Base-by-base conservation (phyloP, 2,888 invertebrate species). In the Eurytoma californica region DNA sequence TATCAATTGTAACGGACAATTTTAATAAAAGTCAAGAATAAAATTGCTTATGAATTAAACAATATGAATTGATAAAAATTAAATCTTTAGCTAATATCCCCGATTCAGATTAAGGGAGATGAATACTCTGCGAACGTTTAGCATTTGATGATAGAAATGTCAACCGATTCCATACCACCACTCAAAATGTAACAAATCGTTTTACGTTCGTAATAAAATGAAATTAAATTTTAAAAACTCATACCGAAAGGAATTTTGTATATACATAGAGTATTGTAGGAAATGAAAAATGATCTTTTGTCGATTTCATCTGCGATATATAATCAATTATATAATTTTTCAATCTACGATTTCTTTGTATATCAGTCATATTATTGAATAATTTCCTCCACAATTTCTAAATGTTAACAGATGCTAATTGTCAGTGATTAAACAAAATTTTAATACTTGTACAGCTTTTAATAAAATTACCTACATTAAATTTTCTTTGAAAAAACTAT, bases 31-130 rank as follows among this genome's bases (percentile, higher is more conserved):
- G 51, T 49, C 58, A 49, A 70, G 58, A 47, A 55, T 77, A 24
- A 77, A 65, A 70, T 49, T 77, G 58, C 77, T 72, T 77, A 47
- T 70, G 13, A 65, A 65, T 63, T 69, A 51, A 77, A 66, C 70
- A 77, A 77, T 70, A 18, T 20, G 30, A 72, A 58, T 72, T 58
- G 20, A 72, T 49, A 70, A 20, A 30, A 53, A n/a, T 28, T 5
- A 24, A 49, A 72, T 51, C 60, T 53, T 24, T 47, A 69, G 13
- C 53, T 30, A 39, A 55, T 61, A 39, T 39, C 39, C 9, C 39
- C 39, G 39, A 39, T 7, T 39, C 39, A 39, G 39, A 39, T 39
- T 39, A 9, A 39, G 9, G 1, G 9, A 39, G 9, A 1, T 9
- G 39, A 39, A 39, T 39, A 39, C 39, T 39, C 39, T 9, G 9